A percentile compares a stretch with the other conserved stretches of the same genome.
Evolutionary conservation across 2,113 vertebrate genomes (phyloP).

Genomic region (Hyperopisus bebe): DNA sequence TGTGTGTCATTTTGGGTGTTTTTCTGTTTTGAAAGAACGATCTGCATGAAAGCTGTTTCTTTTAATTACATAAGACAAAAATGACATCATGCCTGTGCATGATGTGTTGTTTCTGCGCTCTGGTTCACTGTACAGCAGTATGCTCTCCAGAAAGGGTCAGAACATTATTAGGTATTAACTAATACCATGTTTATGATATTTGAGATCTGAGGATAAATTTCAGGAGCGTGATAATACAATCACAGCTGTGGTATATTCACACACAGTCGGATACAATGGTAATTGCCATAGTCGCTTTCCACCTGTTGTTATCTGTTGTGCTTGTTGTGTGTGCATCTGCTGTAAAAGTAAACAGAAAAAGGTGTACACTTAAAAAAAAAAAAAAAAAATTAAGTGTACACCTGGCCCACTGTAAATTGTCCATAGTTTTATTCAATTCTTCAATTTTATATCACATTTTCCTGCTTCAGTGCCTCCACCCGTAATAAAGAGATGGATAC

Average conservation of each 20-base stretch:
- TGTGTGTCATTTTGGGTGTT: background rate
- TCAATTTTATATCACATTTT: background rate
- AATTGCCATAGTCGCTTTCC: background rate
- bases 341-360: background rate
- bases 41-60: background rate
- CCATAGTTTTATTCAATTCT: background rate
- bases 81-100: background rate
- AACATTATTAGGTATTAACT: background rate
- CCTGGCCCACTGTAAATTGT: background rate
- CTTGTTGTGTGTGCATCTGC: background rate
- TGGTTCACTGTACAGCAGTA: background rate
- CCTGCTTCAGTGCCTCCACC: slow-evolving; percentile 45
- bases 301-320: background rate
- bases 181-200: background rate
- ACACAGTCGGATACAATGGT: background rate
- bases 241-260: background rate
- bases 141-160: background rate
- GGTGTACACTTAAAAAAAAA: no score
- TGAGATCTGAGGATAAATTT: slow-evolving; percentile 42
- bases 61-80: background rate
- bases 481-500: slow-evolving; percentile 53
- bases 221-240: slow-evolving; percentile 38
- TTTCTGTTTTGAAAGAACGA: background rate
- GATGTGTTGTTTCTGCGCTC: background rate
- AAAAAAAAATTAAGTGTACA: background rate